Percentiles rank a stretch among this genome's conserved stretches.
Conservation (phyloP, 2,113 vertebrate genomes). For the Cololabis saira region DNA sequence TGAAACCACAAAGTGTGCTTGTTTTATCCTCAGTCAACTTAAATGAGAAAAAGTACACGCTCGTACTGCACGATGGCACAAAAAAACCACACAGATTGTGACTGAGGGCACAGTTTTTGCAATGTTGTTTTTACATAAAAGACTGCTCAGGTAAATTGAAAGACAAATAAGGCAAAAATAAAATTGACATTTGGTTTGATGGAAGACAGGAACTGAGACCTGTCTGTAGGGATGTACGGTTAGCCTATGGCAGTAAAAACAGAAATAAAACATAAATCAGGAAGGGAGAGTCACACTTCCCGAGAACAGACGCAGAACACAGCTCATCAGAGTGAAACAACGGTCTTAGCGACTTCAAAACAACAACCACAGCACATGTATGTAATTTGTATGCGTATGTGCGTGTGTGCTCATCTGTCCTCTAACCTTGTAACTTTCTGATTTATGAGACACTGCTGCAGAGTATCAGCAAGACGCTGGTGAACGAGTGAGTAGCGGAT, state of each 20-base stretch:
- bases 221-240: background rate
- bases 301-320: background rate
- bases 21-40: too few species aligned
- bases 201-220: constrained; percentile 34
- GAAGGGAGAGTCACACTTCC: constrained; percentile 50
- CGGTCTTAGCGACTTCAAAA: background rate
- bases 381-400: background rate
- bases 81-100: too few species aligned
- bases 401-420: background rate
- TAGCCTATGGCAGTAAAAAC: constrained; percentile 8
- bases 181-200: background rate
- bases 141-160: constrained; percentile 3
- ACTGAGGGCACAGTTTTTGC: too few species aligned
- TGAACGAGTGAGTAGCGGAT: constrained; percentile 95
- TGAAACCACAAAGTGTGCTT: too few species aligned
- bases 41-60: too few species aligned
- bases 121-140: background rate
- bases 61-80: too few species aligned
- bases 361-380: background rate
- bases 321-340: background rate
- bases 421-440: constrained; percentile 90
- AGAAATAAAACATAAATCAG: constrained; percentile 46
- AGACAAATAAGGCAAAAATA: background rate
- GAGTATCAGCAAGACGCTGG: constrained; percentile 93
- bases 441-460: constrained; percentile 97